Percentiles rank a stretch among this genome's conserved stretches.
Conservation (phyloP, 2,797 vertebrate genomes). For the Sebastolobus alascanus region DNA sequence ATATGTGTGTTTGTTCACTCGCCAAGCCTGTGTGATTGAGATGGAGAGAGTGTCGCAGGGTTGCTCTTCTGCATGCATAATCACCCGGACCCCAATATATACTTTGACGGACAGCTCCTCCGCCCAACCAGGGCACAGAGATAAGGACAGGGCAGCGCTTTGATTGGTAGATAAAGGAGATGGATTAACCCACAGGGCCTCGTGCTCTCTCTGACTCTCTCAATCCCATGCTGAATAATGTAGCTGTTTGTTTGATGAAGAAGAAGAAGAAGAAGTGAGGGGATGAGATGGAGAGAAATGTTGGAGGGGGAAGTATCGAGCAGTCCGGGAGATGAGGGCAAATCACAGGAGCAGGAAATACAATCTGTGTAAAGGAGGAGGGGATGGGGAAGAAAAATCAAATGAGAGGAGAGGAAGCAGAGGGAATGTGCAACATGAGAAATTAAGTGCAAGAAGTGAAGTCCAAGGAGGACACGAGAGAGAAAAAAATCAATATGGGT, state of each 20-base stretch:
- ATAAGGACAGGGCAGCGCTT: constrained; percentile 31
- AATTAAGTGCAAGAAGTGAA: constrained; percentile 7
- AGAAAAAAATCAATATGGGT: neutral
- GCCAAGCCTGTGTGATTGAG: constrained; percentile 63
- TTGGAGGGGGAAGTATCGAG: constrained; percentile 1
- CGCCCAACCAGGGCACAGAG: constrained; percentile 42
- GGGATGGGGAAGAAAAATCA: neutral
- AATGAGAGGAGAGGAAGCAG: neutral
- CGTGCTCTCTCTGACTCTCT: constrained; percentile 34
- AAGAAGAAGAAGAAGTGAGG: constrained; percentile 41
- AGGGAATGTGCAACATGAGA: neutral
- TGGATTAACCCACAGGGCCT: constrained; percentile 48
- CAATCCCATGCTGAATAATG: constrained; percentile 67
- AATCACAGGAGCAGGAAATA: constrained; percentile 36
- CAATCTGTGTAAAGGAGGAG: constrained; percentile 10
- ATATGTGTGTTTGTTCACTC: constrained; percentile 28
- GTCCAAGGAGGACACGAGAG: neutral
- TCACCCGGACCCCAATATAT: constrained; percentile 41
- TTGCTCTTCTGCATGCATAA: constrained; percentile 74
- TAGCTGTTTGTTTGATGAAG: constrained; percentile 75
- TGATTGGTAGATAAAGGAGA: constrained; percentile 65
- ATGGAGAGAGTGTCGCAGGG: constrained; percentile 67
- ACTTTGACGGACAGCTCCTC: constrained; percentile 44
- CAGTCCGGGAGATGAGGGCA: constrained; percentile 40
- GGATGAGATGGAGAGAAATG: constrained; percentile 33